Evolutionary conservation across 2,888 invertebrate genomes (phyloP).

Genomic region (Lamellibrachia satsuma): DNA sequence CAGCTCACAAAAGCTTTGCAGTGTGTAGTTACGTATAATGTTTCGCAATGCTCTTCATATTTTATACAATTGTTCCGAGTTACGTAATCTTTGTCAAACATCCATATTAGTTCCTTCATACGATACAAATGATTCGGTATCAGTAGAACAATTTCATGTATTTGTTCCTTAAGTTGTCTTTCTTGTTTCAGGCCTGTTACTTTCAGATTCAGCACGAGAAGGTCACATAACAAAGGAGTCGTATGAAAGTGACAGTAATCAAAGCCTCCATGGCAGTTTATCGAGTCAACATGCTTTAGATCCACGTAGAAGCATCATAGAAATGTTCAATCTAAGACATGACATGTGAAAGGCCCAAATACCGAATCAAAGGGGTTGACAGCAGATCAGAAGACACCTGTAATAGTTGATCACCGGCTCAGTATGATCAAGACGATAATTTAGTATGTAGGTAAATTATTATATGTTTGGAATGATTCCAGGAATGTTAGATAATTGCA

Average conservation of each 20-base stretch:
- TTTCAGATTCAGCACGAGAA: constrained; percentile 63
- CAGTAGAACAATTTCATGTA: background rate
- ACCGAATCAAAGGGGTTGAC: background rate
- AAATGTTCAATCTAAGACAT: background rate
- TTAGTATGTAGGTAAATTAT: background rate
- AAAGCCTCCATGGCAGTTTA: background rate
- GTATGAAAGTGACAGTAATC: background rate
- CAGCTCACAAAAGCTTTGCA: too few species aligned
- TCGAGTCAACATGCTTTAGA: background rate
- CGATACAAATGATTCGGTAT: too few species aligned
- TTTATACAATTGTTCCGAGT: too few species aligned
- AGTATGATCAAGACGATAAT: background rate
- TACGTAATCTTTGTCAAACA: too few species aligned
- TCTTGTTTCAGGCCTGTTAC: constrained; percentile 57
- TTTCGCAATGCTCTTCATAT: too few species aligned
- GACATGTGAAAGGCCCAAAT: background rate
- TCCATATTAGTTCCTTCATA: too few species aligned
- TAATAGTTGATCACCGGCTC: background rate
- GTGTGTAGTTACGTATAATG: too few species aligned
- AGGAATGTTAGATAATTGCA: too few species aligned
- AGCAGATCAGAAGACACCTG: background rate
- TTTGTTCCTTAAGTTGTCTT: constrained; percentile 22
- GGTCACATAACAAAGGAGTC: constrained; percentile 24
- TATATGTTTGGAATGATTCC: background rate
- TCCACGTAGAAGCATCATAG: background rate